Evolutionary conservation across 2,888 invertebrate genomes (phyloP).

Genomic region (Sinodicranocentrus sp.): DNA sequence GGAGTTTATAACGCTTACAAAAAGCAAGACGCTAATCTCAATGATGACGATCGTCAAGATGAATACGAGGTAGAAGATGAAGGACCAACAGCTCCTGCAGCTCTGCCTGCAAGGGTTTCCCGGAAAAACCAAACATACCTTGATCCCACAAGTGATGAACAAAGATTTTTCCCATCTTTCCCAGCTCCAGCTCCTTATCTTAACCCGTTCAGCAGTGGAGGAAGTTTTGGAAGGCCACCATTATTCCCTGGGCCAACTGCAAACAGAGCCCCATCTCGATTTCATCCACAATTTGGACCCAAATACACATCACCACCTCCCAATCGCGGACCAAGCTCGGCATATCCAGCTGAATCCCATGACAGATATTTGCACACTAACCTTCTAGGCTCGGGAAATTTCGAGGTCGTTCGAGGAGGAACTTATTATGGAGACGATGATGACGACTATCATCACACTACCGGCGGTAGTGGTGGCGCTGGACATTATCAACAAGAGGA

Average conservation of each 20-base stretch:
- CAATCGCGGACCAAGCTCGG: slow-evolving; percentile 72
- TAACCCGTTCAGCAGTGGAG: slow-evolving; percentile 63
- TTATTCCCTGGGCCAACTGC: slow-evolving; percentile 75
- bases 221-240: slow-evolving; percentile 69
- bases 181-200: slow-evolving; percentile 70
- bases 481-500: slow-evolving; percentile 90
- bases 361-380: slow-evolving; percentile 80
- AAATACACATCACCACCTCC: slow-evolving; percentile 70
- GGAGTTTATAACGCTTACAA: slow-evolving; percentile 58
- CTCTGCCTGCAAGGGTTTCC: slow-evolving; percentile 1
- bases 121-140: slow-evolving; percentile 43
- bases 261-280: slow-evolving; percentile 74
- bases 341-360: slow-evolving; percentile 76
- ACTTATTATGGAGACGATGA: slow-evolving; percentile 85
- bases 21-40: slow-evolving; percentile 31
- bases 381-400: slow-evolving; percentile 90
- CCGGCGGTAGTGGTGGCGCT: slow-evolving; percentile 81
- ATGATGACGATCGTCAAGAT: slow-evolving; percentile 43
- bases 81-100: slow-evolving; percentile 2
- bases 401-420: slow-evolving; percentile 89
- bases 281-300: slow-evolving; percentile 71
- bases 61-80: slow-evolving; percentile 51
- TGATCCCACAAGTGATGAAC: slow-evolving; percentile 74
- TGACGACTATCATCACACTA: slow-evolving; percentile 83
- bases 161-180: slow-evolving; percentile 75